Conservation (phyloP, 2,797 vertebrate species). For the Thamnophis elegans region DNA sequence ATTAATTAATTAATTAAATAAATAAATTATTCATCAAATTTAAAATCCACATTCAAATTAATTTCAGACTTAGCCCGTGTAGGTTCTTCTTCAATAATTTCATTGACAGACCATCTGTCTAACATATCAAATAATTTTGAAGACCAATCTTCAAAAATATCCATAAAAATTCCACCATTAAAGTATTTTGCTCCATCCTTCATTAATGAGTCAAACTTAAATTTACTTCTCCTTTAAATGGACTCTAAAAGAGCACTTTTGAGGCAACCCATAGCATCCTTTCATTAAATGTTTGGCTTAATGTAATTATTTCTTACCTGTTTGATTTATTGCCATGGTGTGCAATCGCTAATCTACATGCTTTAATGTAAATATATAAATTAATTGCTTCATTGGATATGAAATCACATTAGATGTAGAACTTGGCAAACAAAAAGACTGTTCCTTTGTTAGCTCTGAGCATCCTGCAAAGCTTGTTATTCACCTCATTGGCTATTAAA, state of each 20-base stretch:
- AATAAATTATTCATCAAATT: not conserved
- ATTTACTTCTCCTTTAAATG: not conserved
- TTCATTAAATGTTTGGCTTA: not conserved
- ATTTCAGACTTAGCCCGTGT: not conserved
- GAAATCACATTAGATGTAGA: not conserved
- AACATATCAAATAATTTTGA: not conserved
- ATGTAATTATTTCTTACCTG: not conserved
- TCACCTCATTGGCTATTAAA: not conserved
- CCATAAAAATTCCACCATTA: not conserved
- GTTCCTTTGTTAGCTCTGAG: not conserved
- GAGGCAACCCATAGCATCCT: not conserved
- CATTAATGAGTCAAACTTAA: not conserved
- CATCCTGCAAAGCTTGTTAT: not conserved
- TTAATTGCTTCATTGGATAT: constrained; percentile 22
- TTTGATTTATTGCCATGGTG: not conserved
- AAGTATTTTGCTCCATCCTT: not conserved
- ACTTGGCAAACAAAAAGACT: not conserved
- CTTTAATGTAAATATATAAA: not conserved
- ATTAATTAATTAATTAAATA: too few species aligned
- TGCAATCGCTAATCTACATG: not conserved
- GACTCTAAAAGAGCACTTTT: not conserved
- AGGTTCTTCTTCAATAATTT: not conserved
- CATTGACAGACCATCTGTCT: not conserved
- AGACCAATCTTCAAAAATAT: not conserved
- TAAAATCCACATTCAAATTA: not conserved